A percentile compares a stretch with the other conserved stretches of the same genome.
Evolutionary conservation across 1,140 invertebrate species (phyloP).

Genomic region (Muscidifurax raptorellus): DNA sequence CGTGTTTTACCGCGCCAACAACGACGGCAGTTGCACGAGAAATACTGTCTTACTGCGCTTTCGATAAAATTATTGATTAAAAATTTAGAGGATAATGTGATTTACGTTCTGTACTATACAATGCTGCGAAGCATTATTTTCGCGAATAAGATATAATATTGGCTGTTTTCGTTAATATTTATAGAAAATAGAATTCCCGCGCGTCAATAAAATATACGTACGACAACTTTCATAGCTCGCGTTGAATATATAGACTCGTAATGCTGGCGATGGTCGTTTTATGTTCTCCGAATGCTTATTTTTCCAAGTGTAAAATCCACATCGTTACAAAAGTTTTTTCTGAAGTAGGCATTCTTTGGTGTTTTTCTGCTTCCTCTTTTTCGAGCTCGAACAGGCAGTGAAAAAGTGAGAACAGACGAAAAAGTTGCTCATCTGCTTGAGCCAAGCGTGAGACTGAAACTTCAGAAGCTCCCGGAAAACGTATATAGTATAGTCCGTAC

Average conservation of each 20-base stretch:
- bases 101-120: too few species aligned
- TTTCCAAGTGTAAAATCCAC: too few species aligned
- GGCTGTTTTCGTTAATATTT: too few species aligned
- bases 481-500: not conserved
- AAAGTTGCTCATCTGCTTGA: constrained; percentile 18
- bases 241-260: too few species aligned
- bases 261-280: too few species aligned
- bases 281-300: too few species aligned
- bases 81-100: not conserved
- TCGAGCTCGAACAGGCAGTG: not conserved
- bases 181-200: too few species aligned
- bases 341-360: not conserved
- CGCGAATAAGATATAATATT: too few species aligned
- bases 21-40: not conserved
- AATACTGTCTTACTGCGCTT: not conserved
- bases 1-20: not conserved
- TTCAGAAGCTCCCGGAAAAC: constrained; percentile 8
- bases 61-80: not conserved
- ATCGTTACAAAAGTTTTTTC: not conserved
- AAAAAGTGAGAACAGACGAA: not conserved
- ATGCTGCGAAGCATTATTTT: too few species aligned
- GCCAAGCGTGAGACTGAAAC: not conserved
- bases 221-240: too few species aligned
- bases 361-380: not conserved
- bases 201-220: too few species aligned